These are phyloP conservation scores for Malurus cyaneus DNA, from an alignment of 2,113 vertebrate species.

Conservation along the genomic window DNA sequence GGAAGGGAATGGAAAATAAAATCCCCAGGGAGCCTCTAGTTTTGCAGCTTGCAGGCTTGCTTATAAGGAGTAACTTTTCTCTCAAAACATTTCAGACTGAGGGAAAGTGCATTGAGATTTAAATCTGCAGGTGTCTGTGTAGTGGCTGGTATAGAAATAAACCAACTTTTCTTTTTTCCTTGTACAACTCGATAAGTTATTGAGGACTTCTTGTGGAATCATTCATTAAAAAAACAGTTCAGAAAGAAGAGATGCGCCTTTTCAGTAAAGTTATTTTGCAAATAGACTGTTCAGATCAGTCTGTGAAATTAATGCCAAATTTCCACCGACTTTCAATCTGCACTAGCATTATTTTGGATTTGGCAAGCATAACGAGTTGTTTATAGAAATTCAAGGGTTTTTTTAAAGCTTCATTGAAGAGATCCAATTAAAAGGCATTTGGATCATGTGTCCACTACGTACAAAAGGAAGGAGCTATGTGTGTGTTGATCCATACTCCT, in stretches of 20 bases:
- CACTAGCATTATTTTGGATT: neutral
- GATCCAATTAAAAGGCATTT: neutral
- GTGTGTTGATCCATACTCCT: neutral
- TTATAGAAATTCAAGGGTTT: neutral
- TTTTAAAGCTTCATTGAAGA: neutral
- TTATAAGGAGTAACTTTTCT: neutral
- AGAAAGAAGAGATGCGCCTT: neutral
- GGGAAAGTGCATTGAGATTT: neutral
- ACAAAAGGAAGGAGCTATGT: neutral
- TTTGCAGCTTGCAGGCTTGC: neutral
- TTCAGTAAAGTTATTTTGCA: neutral
- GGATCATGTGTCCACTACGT: neutral
- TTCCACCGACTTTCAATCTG: neutral
- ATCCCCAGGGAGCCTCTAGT: neutral
- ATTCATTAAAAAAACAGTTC: neutral
- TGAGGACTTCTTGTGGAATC: neutral
- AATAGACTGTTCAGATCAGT: neutral
- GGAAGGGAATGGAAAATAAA: neutral
- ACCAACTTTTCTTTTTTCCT: neutral
- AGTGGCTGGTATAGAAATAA: neutral
- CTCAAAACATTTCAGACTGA: neutral
- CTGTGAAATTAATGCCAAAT: neutral
- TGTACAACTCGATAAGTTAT: neutral
- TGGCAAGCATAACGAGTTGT: neutral
- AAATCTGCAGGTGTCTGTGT: neutral